Conservation (phyloP, 2,113 vertebrate species). For the Rhinolophus sinicus region DNA sequence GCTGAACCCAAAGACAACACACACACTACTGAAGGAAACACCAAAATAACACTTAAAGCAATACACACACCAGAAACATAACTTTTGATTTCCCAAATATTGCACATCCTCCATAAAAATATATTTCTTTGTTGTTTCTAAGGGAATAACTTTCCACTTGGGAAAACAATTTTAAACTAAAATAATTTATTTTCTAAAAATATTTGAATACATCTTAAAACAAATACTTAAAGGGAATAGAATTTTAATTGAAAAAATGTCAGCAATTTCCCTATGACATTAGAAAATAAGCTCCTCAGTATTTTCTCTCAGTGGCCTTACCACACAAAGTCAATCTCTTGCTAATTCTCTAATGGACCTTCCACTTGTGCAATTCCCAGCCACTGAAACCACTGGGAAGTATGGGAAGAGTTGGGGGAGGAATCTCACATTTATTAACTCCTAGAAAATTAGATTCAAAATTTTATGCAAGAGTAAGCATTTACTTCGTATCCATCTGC, state of each 20-base stretch:
- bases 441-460: background rate
- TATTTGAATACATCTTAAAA: background rate
- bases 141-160: background rate
- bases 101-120: background rate
- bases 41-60: background rate
- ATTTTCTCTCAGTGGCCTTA: background rate
- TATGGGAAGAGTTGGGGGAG: background rate
- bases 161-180: conserved; percentile 2
- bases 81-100: background rate
- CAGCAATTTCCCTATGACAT: background rate
- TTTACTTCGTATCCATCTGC: background rate
- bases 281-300: background rate
- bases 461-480: background rate
- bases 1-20: background rate
- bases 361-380: background rate
- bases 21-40: background rate
- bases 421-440: background rate
- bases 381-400: background rate
- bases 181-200: conserved; percentile 34
- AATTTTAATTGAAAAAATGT: conserved; percentile 8
- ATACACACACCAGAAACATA: background rate
- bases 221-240: background rate
- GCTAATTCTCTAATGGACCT: background rate
- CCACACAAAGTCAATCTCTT: background rate
- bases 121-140: background rate